Conservation (phyloP, 64 coral and sea anemone genomes). For the Montipora sp. region DNA sequence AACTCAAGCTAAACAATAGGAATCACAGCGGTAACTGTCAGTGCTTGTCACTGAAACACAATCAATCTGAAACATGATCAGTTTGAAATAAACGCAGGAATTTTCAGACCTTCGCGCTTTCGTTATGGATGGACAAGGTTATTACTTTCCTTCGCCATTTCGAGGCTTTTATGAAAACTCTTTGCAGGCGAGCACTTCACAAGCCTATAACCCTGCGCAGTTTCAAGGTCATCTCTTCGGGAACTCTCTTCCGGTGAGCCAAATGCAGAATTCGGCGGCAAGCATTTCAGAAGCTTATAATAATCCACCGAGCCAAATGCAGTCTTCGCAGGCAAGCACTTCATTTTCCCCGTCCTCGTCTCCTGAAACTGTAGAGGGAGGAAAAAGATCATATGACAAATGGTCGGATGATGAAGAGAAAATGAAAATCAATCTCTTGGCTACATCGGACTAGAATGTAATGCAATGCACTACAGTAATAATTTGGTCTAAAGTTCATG, state of each 20-base stretch:
- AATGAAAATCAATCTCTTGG: neutral
- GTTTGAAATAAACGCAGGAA: too few species aligned
- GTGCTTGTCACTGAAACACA: too few species aligned
- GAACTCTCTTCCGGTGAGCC: neutral
- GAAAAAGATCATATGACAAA: neutral
- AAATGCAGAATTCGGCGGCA: neutral
- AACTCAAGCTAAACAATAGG: too few species aligned
- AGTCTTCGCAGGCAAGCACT: neutral
- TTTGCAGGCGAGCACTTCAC: neutral
- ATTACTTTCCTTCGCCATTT: too few species aligned
- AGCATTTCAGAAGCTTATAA: neutral
- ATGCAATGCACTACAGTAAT: neutral
- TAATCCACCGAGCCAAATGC: neutral
- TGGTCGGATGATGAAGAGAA: neutral
- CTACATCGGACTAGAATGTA: constrained; percentile 3
- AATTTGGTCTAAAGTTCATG: constrained; percentile 9
- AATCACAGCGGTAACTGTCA: too few species aligned
- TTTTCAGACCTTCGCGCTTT: too few species aligned
- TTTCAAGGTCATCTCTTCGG: neutral
- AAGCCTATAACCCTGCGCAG: neutral
- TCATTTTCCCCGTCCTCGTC: neutral
- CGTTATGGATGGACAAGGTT: too few species aligned
- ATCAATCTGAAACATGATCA: too few species aligned
- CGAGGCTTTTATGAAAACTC: neutral
- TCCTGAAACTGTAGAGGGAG: neutral